Base-by-base conservation (phyloP, 2,797 vertebrate species). In the Arctocebus calabarensis region DNA sequence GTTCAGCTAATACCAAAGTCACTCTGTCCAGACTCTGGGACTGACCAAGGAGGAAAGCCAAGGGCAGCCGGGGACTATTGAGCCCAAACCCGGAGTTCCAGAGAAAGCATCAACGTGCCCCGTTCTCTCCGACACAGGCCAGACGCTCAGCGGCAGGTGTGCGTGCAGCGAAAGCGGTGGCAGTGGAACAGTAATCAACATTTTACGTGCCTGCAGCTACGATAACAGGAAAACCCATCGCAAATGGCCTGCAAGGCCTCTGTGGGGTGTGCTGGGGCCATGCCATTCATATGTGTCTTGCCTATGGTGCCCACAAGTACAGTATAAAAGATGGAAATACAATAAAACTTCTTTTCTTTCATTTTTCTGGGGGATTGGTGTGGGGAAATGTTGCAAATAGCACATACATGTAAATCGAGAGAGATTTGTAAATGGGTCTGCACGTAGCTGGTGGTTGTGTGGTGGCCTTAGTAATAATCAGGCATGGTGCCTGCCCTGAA, bases 271-370 rank as follows among this genome's bases (percentile, higher is more conserved):
- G 82, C 84, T 66, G 37, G 74, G 88, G 84, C 90, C 75, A 5
- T 85, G 45, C 48, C 62, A 94, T 84, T 90, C 90, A 85, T 71
- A 32, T 82, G 94, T 86, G 37, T 66, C 94, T 97, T 97, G 52
- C 94, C 90, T 91, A 96, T 73, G 92, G 73, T 0, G 3, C 95
- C 90, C 93, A 0, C 34, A 97, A 93, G 64, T 62, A 75, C 70
- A 94, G 90, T 95, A 93, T 85, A 92, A 94, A 92, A 61, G 74
- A 95, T 77, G 22, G 96, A 95, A 96, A 96, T 61, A 90, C 88
- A 94, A 95, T 90, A 77, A 96, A 95, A 95, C 90, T 52, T 95
- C 78, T 68, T 90, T 64, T 74, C 37, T 89, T 91, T 84, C 88
- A 85, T 45, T 62, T 91, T 94, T 75, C 82, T 70, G 59, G 52